Evolutionary conservation across 2,888 invertebrate genomes (phyloP).

Genomic region (Pyrocoelia pectoralis): DNA sequence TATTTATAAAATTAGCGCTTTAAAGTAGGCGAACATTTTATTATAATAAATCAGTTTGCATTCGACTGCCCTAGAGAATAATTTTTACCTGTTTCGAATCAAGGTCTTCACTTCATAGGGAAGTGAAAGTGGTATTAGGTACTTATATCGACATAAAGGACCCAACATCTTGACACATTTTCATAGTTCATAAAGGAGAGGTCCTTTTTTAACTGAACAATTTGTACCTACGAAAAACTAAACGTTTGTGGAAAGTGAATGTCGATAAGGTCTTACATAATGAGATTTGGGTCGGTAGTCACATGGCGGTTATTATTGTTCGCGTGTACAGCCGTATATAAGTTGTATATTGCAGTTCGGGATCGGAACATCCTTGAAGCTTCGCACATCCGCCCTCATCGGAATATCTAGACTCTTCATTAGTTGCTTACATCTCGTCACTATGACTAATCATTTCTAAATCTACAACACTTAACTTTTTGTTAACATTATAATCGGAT

Average conservation of each 20-base stretch:
- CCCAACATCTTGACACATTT: conserved; percentile 25
- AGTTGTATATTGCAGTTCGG: conserved; percentile 44
- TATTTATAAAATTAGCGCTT: conserved; percentile 47
- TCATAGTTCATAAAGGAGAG: conserved; percentile 9
- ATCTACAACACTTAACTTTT: conserved; percentile 18
- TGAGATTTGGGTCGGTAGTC: conserved; percentile 54
- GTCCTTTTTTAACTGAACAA: conserved; percentile 22
- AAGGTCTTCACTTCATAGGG: conserved; percentile 62
- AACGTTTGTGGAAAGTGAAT: conserved; percentile 44
- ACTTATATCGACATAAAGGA: conserved; percentile 53
- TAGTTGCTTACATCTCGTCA: conserved; percentile 6
- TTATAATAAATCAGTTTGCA: conserved; percentile 45
- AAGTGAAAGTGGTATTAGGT: conserved; percentile 63
- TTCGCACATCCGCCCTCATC: conserved; percentile 50
- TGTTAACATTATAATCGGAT: conserved; percentile 6
- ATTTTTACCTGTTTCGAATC: conserved; percentile 62
- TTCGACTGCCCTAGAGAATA: conserved; percentile 61
- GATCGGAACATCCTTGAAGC: conserved; percentile 54
- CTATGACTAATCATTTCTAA: conserved; percentile 15
- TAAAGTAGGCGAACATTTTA: conserved; percentile 54
- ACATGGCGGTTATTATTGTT: conserved; percentile 49
- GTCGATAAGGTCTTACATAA: conserved; percentile 50
- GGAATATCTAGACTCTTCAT: conserved; percentile 2
- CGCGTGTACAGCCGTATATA: conserved; percentile 45
- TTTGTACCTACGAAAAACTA: conserved; percentile 12